Conservation (phyloP, 2,888 invertebrate species). For the Campoplex nolae region DNA sequence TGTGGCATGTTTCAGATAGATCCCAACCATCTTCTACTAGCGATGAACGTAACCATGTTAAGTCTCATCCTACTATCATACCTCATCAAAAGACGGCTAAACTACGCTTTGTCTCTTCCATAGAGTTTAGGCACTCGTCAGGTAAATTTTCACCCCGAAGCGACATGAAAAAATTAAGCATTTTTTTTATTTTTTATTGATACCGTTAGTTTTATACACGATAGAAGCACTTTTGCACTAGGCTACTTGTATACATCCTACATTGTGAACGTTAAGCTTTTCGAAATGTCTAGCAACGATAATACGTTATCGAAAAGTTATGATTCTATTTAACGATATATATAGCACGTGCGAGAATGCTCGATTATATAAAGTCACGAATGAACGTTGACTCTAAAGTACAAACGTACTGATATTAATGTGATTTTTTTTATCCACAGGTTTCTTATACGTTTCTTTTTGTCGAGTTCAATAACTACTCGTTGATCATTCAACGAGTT, state of each 20-base stretch:
- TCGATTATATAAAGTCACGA: neutral
- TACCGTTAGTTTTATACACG: conserved; percentile 39
- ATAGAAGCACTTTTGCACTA: conserved; percentile 65
- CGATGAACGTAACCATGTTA: conserved; percentile 85
- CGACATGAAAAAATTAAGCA: conserved; percentile 19
- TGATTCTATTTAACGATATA: neutral
- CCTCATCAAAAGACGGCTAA: conserved; percentile 88
- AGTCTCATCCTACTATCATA: conserved; percentile 82
- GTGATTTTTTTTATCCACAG: neutral
- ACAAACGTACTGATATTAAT: neutral
- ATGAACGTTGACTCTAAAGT: neutral
- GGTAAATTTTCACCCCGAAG: conserved; percentile 85
- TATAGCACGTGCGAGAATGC: neutral
- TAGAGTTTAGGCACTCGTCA: conserved; percentile 92
- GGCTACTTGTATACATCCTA: conserved; percentile 1
- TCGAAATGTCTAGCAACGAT: neutral
- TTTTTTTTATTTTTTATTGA: neutral
- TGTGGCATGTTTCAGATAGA: conserved; percentile 87
- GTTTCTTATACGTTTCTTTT: neutral
- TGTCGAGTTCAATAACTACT: neutral
- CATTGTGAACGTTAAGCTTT: conserved; percentile 25
- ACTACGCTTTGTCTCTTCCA: conserved; percentile 92
- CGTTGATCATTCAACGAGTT: neutral
- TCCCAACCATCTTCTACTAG: conserved; percentile 86
- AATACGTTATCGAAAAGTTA: conserved; percentile 15